Evolutionary conservation across 2,888 invertebrate genomes (phyloP).

Genomic region (Muscina levida): DNA sequence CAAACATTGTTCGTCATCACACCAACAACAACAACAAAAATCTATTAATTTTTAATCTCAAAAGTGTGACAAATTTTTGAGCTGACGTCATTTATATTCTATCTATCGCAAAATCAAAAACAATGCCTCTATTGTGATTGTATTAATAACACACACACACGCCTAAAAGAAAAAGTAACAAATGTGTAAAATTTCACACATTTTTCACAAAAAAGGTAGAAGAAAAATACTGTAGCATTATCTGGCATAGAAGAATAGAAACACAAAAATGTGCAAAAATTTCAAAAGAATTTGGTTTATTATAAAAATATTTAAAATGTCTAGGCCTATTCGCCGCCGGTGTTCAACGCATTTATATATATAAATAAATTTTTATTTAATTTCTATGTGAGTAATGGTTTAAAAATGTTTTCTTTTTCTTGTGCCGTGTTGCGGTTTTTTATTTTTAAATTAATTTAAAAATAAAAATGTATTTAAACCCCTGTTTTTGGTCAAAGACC

Average conservation of each 20-base stretch:
- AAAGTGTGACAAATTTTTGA: conserved; percentile 5
- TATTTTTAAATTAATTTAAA: conserved; percentile 10
- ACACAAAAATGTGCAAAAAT: not conserved
- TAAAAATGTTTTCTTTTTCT: not conserved
- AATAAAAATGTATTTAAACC: not conserved
- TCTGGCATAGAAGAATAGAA: not conserved
- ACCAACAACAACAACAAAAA: no score
- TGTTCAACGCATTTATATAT: not conserved
- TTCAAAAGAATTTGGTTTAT: not conserved
- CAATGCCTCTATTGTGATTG: conserved; percentile 12
- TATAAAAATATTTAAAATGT: not conserved
- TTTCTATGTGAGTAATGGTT: conserved; percentile 16
- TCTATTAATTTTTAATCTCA: not conserved
- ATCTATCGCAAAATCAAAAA: not conserved
- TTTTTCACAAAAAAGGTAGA: not conserved
- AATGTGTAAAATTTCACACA: conserved; percentile 10
- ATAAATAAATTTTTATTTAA: not conserved
- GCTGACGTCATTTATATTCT: not conserved
- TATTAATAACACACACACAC: not conserved
- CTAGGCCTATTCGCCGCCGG: not conserved
- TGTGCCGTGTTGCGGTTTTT: no score
- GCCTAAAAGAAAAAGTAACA: no score
- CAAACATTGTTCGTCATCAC: no score
- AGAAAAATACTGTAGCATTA: no score
- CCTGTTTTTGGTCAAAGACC: not conserved